A percentile compares a stretch with the other conserved stretches of the same genome.
phyloP scores from a whole-genome alignment of 1,140 invertebrate genomes.

The Uloborus diversus region DNA sequence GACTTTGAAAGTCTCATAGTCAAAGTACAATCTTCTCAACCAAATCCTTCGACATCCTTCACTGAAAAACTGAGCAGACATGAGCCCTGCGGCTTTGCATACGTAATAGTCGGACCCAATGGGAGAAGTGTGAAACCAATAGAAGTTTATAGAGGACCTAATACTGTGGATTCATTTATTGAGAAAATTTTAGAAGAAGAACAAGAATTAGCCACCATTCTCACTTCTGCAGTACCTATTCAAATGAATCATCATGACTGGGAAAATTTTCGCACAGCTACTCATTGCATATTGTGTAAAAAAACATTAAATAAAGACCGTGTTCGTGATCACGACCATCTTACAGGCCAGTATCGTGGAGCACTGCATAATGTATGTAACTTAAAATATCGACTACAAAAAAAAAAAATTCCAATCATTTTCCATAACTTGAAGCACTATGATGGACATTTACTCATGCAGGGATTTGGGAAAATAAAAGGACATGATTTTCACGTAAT shows the following conservation, averaged over 20 bases:
- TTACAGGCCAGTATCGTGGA: background rate
- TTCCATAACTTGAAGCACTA: constrained; percentile 14
- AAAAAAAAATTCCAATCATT: constrained; percentile 1
- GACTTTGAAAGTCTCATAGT: background rate
- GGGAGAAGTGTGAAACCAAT: background rate
- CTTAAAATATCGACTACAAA: background rate
- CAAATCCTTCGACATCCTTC: background rate
- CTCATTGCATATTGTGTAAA: background rate
- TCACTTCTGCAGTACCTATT: background rate
- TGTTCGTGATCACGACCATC: constrained; percentile 11
- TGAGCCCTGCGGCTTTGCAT: background rate
- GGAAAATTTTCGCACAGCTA: background rate
- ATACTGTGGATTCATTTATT: background rate
- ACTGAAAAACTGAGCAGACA: background rate
- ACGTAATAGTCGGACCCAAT: background rate
- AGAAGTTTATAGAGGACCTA: background rate
- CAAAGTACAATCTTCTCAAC: background rate
- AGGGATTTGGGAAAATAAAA: constrained; percentile 2
- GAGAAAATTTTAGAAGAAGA: background rate
- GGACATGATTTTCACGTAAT: background rate
- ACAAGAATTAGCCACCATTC: background rate
- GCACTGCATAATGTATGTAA: background rate
- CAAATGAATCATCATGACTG: background rate
- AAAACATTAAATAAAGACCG: background rate
- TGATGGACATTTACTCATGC: constrained; percentile 2